A percentile compares a stretch with the other conserved stretches of the same genome.
Evolutionary conservation across 2,797 vertebrate genomes (phyloP).

Genomic region (Intellagama lesueurii): DNA sequence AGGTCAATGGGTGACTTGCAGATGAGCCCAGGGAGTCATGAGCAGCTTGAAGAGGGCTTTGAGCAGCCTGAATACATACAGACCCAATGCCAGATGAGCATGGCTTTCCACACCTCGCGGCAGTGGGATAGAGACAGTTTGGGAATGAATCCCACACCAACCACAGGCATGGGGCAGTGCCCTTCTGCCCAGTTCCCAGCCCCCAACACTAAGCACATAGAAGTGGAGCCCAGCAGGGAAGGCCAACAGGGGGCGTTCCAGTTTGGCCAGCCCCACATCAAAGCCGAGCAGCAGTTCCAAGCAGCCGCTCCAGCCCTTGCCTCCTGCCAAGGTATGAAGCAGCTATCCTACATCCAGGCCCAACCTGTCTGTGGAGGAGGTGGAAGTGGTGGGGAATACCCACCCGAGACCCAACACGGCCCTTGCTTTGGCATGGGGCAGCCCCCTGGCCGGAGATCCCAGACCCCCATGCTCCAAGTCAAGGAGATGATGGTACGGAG

Average conservation of each 20-base stretch:
- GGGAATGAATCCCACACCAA: constrained; percentile 41
- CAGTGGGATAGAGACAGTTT: constrained; percentile 62
- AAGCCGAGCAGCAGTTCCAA: constrained; percentile 92
- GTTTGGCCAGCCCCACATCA: constrained; percentile 87
- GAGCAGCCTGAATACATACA: constrained; percentile 85
- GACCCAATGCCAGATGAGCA: constrained; percentile 87
- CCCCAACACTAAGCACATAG: constrained; percentile 47
- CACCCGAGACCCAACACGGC: constrained; percentile 69
- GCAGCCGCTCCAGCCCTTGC: constrained; percentile 70
- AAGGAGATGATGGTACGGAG: constrained; percentile 95
- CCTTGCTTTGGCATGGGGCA: constrained; percentile 78
- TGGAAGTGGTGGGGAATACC: constrained; percentile 77
- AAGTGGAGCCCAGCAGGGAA: constrained; percentile 46
- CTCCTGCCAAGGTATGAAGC: constrained; percentile 86
- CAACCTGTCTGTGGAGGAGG: constrained; percentile 56
- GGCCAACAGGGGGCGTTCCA: constrained; percentile 81
- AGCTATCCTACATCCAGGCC: constrained; percentile 69
- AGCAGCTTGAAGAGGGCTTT: constrained; percentile 80
- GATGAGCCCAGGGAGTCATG: constrained; percentile 57
- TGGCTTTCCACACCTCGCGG: constrained; percentile 76
- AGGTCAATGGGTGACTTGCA: constrained; percentile 66
- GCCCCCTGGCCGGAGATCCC: constrained; percentile 78
- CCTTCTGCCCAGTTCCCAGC: constrained; percentile 59
- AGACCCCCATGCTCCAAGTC: constrained; percentile 89
- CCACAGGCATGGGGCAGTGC: constrained; percentile 71